Evolutionary conservation across 2,797 vertebrate species (phyloP).

Genomic region (Lacerta agilis): DNA sequence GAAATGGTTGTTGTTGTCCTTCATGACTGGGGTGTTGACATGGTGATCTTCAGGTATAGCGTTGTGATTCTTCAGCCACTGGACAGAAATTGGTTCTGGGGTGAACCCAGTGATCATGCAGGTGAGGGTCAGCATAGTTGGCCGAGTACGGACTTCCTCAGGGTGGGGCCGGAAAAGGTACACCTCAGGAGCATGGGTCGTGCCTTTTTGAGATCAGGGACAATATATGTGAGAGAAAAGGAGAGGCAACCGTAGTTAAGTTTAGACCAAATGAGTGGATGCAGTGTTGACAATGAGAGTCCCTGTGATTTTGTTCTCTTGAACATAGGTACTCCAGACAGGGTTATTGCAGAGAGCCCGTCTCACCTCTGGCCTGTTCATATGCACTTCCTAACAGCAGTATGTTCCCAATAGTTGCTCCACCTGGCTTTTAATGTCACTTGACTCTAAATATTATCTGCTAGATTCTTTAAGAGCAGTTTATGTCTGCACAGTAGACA

Average conservation of each 20-base stretch:
- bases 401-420: background rate
- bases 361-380: background rate
- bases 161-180: conserved; percentile 7
- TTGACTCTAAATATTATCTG: background rate
- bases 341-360: background rate
- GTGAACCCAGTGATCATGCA: conserved; percentile 56
- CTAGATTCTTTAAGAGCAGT: background rate
- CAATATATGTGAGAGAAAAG: background rate
- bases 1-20: rapidly evolving
- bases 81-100: conserved; percentile 36
- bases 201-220: conserved; percentile 12
- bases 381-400: background rate
- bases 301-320: background rate
- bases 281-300: background rate
- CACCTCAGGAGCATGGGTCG: background rate
- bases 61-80: conserved; percentile 22
- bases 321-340: background rate
- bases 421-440: too few relatives aligned
- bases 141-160: rapidly evolving
- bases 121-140: background rate
- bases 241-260: background rate
- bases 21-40: rapidly evolving
- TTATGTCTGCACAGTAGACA: background rate
- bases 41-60: rapidly evolving
- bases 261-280: background rate